Base-by-base conservation (phyloP, 2,797 vertebrate species). In the Characodon lateralis region DNA sequence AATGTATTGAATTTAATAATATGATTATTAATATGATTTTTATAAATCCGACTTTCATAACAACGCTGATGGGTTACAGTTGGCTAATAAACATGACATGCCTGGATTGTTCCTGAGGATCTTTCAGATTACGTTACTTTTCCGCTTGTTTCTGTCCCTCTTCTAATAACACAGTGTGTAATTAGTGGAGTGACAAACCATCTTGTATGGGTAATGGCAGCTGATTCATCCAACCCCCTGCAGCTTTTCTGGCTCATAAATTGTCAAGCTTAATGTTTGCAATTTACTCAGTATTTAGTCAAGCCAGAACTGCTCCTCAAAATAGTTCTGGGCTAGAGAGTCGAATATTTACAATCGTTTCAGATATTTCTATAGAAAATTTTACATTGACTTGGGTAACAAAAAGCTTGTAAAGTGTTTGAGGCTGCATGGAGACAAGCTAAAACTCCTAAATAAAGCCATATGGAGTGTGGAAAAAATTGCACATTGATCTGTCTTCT, bases 221-320 rank as follows among this genome's bases (percentile, higher is more conserved):
- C 31, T 56, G 71, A 72, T 56, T 72, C 31, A 72, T 72, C 71
- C 53, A 56, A 72, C 31, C 71, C 51, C 51, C 28, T 55, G 31
- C 22, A 69, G 51, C 51, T 48, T 24, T 2, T 24, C 31, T 41
- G 28, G 20, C 10, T 72, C 48, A 24, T 72, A 72, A 72, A 72
- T 39, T 55, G 65, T n/a, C 22, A 69, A n/a, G 6, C 31, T 41
- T 56, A 72, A 39, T 55, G 71, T 55, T 22, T 24, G 50, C 48
- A 22, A 72, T 72, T 72, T 39, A 35, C 20, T 10, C 31, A 55
- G 18, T 55, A 53, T 35, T 39, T 39, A 72, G 28, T 35, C 28
- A 35, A 72, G 31, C 70, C 26, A 35, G 26, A 53, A 16, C 5
- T 26, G 13, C 20, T 69, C 6, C 2, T 46, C 66, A 69, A 69